A percentile compares a stretch with the other conserved stretches of the same genome.
These are phyloP conservation scores for Rhinopomastus cyanomelas DNA, from an alignment of 2,113 vertebrate species.

Conservation along the genomic window DNA sequence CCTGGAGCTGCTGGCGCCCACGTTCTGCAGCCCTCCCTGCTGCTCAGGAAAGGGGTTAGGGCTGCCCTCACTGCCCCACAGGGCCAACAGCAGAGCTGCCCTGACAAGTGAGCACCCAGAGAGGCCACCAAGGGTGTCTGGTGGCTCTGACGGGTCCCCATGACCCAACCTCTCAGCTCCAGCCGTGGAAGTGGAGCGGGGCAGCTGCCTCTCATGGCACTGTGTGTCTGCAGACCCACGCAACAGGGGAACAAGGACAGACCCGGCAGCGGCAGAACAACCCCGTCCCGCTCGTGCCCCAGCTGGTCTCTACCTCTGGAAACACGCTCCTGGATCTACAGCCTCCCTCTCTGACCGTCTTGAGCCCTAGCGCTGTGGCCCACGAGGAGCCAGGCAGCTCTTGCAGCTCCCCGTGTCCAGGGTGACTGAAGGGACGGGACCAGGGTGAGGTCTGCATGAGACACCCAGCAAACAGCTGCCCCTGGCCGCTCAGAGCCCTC, in stretches of 20 bases:
- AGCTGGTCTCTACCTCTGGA: neutral
- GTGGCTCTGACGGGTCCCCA: neutral
- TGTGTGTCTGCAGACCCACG: neutral
- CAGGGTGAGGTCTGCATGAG: accelerated
- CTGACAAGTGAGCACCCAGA: neutral
- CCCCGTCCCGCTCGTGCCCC: neutral
- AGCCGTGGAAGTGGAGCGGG: neutral
- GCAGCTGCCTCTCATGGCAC: neutral
- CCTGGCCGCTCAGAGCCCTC: neutral
- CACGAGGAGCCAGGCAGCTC: neutral
- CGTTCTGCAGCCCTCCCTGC: neutral
- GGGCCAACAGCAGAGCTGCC: neutral
- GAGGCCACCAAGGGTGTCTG: neutral
- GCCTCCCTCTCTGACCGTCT: neutral
- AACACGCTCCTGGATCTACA: neutral
- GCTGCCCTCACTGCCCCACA: neutral
- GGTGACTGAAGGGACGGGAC: accelerated
- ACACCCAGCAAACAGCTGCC: neutral
- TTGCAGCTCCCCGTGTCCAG: neutral
- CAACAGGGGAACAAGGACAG: neutral
- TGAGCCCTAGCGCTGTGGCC: neutral
- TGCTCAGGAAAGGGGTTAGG: neutral
- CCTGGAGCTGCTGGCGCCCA: accelerated
- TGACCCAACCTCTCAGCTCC: neutral
- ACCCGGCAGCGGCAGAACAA: neutral